phyloP scores from a whole-genome alignment of 2,113 vertebrate genomes.

The Syrrhaptes paradoxus region DNA sequence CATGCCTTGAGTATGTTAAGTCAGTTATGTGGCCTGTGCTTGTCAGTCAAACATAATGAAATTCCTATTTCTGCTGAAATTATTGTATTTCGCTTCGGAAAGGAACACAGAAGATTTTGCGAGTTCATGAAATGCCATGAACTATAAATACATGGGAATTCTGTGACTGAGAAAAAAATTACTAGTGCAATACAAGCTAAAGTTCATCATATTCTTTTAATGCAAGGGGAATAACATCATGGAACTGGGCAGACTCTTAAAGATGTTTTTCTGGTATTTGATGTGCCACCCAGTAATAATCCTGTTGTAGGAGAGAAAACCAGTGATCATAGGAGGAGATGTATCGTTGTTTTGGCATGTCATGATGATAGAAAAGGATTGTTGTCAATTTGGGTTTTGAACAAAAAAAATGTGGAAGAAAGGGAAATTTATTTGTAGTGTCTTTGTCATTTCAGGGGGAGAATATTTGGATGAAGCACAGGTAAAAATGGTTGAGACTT shows the following conservation, averaged over 20 bases:
- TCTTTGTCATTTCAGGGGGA: background rate
- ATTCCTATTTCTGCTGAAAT: conserved; percentile 20
- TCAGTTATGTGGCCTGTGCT: conserved; percentile 1
- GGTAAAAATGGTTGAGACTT: background rate
- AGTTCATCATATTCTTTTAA: background rate
- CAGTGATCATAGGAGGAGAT: background rate
- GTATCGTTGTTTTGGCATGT: background rate
- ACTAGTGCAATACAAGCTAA: background rate
- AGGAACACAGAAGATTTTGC: background rate
- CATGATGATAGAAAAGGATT: too few species aligned
- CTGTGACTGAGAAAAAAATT: background rate
- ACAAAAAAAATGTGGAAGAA: background rate
- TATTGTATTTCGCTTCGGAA: background rate
- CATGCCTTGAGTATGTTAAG: background rate
- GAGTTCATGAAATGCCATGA: background rate
- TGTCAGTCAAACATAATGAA: conserved; percentile 5
- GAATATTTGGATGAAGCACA: background rate
- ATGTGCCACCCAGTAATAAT: background rate
- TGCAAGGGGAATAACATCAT: background rate
- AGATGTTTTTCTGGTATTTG: background rate
- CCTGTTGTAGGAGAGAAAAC: background rate
- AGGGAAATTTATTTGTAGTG: background rate
- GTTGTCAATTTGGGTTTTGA: background rate
- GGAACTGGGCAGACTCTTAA: background rate
- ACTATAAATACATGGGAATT: background rate